A percentile compares a stretch with the other conserved stretches of the same genome.
phyloP scores from a whole-genome alignment of 92 coral and sea anemone genomes.

The Phenganax marumi region DNA sequence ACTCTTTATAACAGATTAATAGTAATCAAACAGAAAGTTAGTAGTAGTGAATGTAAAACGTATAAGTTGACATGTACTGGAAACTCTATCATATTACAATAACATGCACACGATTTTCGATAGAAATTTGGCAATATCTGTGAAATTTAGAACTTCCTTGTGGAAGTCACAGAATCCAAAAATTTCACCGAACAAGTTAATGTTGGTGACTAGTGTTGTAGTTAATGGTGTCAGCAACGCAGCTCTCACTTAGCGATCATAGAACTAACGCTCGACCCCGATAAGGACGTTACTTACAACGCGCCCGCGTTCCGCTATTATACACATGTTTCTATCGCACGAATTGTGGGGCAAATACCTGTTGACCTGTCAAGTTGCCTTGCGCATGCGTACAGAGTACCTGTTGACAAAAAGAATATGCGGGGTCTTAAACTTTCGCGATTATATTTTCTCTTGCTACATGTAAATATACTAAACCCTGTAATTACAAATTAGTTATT shows the following conservation, averaged over 20 bases:
- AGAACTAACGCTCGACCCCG: constrained; percentile 25
- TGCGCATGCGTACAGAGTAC: constrained; percentile 16
- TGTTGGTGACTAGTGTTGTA: constrained; percentile 19
- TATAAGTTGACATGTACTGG: too few relatives aligned
- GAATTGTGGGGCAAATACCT: not conserved
- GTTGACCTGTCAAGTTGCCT: not conserved
- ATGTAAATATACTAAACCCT: too few relatives aligned
- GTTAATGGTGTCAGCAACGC: constrained; percentile 19
- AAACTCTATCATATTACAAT: too few relatives aligned
- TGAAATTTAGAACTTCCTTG: constrained; percentile 10
- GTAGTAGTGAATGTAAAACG: too few relatives aligned
- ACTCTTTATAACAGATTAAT: not conserved
- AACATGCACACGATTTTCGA: too few relatives aligned
- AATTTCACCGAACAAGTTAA: constrained; percentile 14
- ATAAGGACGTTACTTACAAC: constrained; percentile 1
- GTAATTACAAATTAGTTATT: too few relatives aligned
- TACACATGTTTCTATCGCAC: not conserved
- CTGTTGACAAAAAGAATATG: not conserved
- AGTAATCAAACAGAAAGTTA: not conserved
- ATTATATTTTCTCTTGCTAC: too few relatives aligned
- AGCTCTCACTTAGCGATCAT: constrained; percentile 14
- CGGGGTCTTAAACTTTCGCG: not conserved
- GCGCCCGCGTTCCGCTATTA: not conserved
- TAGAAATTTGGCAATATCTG: not conserved
- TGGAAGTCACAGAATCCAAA: constrained; percentile 11